Evolutionary conservation across 2,113 vertebrate genomes (phyloP).

Genomic region (Nothobranchius kuhntae): DNA sequence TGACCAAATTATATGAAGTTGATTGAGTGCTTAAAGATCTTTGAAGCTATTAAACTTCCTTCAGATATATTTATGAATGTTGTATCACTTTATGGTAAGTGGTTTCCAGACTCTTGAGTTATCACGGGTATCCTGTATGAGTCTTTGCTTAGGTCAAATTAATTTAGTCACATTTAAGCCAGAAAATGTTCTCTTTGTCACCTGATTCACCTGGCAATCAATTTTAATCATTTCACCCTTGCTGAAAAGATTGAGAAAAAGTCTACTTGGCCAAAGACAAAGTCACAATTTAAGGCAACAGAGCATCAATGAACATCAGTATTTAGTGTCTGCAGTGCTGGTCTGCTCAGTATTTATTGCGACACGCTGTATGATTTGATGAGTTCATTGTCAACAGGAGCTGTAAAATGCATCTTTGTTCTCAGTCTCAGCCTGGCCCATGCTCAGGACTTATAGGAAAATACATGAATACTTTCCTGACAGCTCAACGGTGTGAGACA

Average conservation of each 20-base stretch:
- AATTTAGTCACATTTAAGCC: not conserved
- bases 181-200: not conserved
- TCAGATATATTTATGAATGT: too few species aligned
- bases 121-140: too few species aligned
- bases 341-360: constrained; percentile 35
- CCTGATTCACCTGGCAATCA: not conserved
- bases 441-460: constrained; percentile 33
- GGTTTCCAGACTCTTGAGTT: too few species aligned
- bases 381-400: constrained; percentile 30
- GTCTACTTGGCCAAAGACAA: not conserved
- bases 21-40: too few species aligned
- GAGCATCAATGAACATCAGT: constrained; percentile 14
- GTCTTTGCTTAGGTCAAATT: too few species aligned
- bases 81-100: too few species aligned
- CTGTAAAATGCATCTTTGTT: constrained; percentile 32
- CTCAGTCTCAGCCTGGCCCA: constrained; percentile 22
- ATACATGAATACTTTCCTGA: constrained; percentile 44
- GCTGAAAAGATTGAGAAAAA: not conserved
- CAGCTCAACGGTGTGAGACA: constrained; percentile 20
- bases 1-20: too few species aligned
- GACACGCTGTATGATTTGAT: constrained; percentile 26
- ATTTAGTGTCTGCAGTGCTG: constrained; percentile 17
- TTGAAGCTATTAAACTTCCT: too few species aligned
- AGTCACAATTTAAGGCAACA: not conserved
- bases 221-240: not conserved